These are phyloP conservation scores for Achlya flavicornis DNA, from an alignment of 2,888 invertebrate genomes.

Conservation along the genomic window DNA sequence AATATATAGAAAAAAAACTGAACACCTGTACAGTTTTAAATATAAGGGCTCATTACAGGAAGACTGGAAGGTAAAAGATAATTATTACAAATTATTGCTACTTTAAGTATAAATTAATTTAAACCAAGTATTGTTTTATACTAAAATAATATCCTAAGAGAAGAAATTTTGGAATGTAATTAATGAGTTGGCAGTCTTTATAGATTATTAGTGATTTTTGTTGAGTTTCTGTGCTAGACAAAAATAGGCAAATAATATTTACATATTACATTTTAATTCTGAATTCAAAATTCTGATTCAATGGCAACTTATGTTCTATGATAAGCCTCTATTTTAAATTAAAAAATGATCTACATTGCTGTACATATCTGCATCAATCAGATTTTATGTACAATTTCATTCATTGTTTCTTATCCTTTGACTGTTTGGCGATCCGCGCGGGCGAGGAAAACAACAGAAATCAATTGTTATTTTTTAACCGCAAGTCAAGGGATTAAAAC, in stretches of 20 bases:
- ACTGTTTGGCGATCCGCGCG: too few relatives aligned
- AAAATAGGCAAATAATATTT: background rate
- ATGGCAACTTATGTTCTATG: conserved; percentile 7
- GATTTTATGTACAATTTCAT: background rate
- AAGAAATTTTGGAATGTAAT: conserved; percentile 61
- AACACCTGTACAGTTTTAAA: background rate
- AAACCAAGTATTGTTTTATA: background rate
- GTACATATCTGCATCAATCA: background rate
- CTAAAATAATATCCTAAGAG: conserved; percentile 21
- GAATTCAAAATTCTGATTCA: conserved; percentile 5
- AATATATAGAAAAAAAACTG: background rate
- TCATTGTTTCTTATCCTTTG: too few relatives aligned
- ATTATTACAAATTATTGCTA: conserved; percentile 20
- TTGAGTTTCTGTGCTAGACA: conserved; percentile 20
- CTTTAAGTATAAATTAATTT: conserved; percentile 11
- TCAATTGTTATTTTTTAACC: too few relatives aligned
- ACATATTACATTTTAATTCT: background rate
- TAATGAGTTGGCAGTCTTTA: conserved; percentile 52
- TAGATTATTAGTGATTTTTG: conserved; percentile 24
- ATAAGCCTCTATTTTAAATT: conserved; percentile 11
- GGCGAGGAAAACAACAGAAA: too few relatives aligned
- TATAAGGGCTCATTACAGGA: conserved; percentile 1
- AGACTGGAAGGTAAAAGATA: background rate
- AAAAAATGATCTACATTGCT: conserved; percentile 5
- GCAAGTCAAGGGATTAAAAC: too few relatives aligned